Evolutionary conservation across 2,113 vertebrate genomes (phyloP).

Genomic region (Malurus alboscapulatus): DNA sequence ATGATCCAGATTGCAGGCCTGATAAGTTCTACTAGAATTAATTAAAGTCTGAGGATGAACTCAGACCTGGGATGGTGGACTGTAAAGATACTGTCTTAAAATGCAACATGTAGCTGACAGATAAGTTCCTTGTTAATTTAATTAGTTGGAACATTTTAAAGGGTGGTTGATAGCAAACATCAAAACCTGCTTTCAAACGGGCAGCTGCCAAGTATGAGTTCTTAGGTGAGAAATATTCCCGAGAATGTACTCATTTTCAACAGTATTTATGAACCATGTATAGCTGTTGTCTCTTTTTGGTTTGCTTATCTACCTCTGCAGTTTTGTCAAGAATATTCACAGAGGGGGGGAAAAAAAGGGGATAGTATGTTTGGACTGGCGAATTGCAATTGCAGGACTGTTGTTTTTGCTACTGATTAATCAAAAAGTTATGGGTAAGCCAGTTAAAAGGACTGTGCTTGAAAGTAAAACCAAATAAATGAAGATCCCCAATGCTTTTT

Average conservation of each 20-base stretch:
- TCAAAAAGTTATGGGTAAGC: background rate
- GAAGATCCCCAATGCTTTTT: background rate
- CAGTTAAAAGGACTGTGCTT: background rate
- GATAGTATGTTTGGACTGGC: background rate
- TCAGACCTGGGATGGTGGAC: background rate
- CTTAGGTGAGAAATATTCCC: background rate
- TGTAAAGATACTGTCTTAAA: background rate
- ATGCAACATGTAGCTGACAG: background rate
- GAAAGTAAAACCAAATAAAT: background rate
- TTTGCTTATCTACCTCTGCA: background rate
- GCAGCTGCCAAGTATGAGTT: background rate
- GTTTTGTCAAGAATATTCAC: background rate
- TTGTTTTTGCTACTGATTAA: background rate
- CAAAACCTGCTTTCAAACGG: background rate
- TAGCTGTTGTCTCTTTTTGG: background rate
- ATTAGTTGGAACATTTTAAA: background rate
- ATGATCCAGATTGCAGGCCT: background rate
- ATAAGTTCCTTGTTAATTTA: background rate
- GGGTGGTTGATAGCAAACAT: background rate
- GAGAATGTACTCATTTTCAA: background rate
- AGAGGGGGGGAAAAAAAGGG: rapidly evolving
- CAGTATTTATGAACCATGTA: background rate
- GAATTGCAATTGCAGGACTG: background rate
- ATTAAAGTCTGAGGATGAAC: background rate
- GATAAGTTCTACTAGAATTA: background rate